phyloP scores from a whole-genome alignment of 2,113 vertebrate species.

The Nerophis lumbriciformis region DNA sequence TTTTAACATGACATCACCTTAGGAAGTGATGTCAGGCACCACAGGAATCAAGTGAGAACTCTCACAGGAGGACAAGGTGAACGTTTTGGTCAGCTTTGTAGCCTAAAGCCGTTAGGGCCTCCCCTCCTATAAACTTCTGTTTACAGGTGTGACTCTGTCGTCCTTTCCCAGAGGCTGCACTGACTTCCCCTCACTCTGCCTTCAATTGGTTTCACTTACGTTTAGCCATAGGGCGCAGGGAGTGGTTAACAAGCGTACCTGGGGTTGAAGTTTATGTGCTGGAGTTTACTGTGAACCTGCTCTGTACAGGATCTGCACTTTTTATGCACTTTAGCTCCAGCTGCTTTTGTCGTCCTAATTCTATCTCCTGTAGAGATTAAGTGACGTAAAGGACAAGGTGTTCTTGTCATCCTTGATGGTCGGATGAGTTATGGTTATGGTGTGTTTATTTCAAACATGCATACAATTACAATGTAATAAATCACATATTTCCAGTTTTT shows the following conservation, averaged over 20 bases:
- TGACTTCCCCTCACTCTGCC: slow-evolving; percentile 13
- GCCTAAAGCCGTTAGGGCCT: slow-evolving; percentile 1
- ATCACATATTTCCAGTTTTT: too few species aligned
- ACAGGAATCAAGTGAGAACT: background rate
- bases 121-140: slow-evolving; percentile 13
- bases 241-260: slow-evolving; percentile 36
- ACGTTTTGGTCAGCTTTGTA: slow-evolving; percentile 11
- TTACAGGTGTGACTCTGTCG: slow-evolving; percentile 38
- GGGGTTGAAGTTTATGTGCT: slow-evolving; percentile 17
- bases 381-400: background rate
- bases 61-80: slow-evolving; percentile 11
- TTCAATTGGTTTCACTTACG: slow-evolving; percentile 43
- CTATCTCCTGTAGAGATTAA: slow-evolving; percentile 16
- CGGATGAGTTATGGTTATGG: background rate
- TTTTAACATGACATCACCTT: slow-evolving; percentile 21
- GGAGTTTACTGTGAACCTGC: slow-evolving; percentile 13
- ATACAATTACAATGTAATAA: too few species aligned
- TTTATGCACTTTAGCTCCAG: background rate
- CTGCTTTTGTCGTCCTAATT: background rate
- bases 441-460: too few species aligned
- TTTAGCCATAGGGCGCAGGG: slow-evolving; percentile 38
- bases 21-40: slow-evolving; percentile 21
- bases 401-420: background rate
- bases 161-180: slow-evolving; percentile 25
- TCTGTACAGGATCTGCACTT: slow-evolving; percentile 11